phyloP scores from a whole-genome alignment of 1,140 invertebrate genomes.

The Drosophila guanche region DNA sequence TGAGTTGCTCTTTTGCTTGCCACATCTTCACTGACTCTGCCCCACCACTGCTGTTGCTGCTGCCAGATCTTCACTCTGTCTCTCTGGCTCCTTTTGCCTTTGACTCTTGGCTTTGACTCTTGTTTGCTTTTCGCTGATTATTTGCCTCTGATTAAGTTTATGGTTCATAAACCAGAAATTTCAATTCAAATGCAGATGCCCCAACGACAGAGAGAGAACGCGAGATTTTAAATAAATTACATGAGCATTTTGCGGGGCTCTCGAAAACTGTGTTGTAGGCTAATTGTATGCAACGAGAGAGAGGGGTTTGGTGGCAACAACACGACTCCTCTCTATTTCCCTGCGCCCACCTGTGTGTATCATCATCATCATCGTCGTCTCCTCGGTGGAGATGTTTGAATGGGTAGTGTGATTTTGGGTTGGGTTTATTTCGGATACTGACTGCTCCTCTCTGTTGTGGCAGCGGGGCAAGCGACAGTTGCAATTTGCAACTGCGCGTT shows the following conservation, averaged over 20 bases:
- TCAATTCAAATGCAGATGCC: slow-evolving; percentile 38
- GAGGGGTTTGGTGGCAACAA: slow-evolving; percentile 16
- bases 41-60: too few relatives aligned
- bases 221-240: slow-evolving; percentile 68
- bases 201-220: background rate
- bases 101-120: slow-evolving; percentile 39
- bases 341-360: slow-evolving; percentile 39
- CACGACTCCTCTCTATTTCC: background rate
- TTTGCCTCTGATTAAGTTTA: slow-evolving; percentile 67
- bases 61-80: too few relatives aligned
- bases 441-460: background rate
- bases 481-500: slow-evolving; percentile 53
- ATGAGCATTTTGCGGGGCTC: slow-evolving; percentile 46
- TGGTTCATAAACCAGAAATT: slow-evolving; percentile 70
- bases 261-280: slow-evolving; percentile 52
- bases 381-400: slow-evolving; percentile 13
- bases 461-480: slow-evolving; percentile 58
- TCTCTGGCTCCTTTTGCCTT: slow-evolving; percentile 22
- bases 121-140: slow-evolving; percentile 65
- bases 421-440: slow-evolving; percentile 18
- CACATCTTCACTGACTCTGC: background rate
- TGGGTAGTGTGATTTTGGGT: slow-evolving; percentile 57
- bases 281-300: slow-evolving; percentile 69
- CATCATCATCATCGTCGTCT: too few relatives aligned
- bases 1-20: slow-evolving; percentile 30